phyloP scores from a whole-genome alignment of 2,113 vertebrate genomes.

The Mola mola region DNA sequence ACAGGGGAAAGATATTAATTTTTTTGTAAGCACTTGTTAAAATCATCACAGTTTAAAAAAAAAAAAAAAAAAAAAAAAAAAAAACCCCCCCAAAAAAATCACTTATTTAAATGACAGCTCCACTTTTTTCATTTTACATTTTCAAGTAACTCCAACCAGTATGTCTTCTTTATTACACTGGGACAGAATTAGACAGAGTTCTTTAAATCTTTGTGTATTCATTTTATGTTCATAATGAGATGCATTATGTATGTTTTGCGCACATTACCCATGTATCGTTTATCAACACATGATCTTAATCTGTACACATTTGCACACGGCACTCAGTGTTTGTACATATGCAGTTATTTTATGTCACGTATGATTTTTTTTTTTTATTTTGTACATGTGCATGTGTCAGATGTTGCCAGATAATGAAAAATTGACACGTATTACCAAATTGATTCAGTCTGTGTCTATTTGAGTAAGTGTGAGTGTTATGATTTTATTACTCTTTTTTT shows the following conservation, averaged over 20 bases:
- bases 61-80: no score
- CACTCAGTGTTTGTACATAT: slow-evolving; percentile 84
- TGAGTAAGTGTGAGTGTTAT: slow-evolving; percentile 53
- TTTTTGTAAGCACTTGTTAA: slow-evolving; percentile 34
- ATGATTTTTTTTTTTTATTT: slow-evolving; percentile 65
- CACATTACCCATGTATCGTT: slow-evolving; percentile 78
- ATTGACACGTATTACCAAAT: slow-evolving; percentile 61
- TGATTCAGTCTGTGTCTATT: slow-evolving; percentile 62
- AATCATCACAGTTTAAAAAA: slow-evolving; percentile 5
- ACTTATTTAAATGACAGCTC: slow-evolving; percentile 47
- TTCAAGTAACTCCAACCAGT: slow-evolving; percentile 42
- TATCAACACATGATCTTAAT: slow-evolving; percentile 81
- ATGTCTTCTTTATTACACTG: slow-evolving; percentile 61
- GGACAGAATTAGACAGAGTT: slow-evolving; percentile 55
- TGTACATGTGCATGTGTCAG: slow-evolving; percentile 81
- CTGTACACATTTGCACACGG: slow-evolving; percentile 85
- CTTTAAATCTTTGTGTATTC: slow-evolving; percentile 60
- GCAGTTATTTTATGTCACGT: slow-evolving; percentile 75
- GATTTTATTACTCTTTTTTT: slow-evolving; percentile 49
- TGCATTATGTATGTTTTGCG: slow-evolving; percentile 75
- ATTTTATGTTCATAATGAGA: slow-evolving; percentile 64
- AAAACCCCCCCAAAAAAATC: background rate
- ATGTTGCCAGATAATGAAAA: slow-evolving; percentile 77
- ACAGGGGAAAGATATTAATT: slow-evolving; percentile 2
- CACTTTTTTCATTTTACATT: slow-evolving; percentile 33